Conservation (phyloP, 2,113 vertebrate genomes). For the Halcyon senegalensis region DNA sequence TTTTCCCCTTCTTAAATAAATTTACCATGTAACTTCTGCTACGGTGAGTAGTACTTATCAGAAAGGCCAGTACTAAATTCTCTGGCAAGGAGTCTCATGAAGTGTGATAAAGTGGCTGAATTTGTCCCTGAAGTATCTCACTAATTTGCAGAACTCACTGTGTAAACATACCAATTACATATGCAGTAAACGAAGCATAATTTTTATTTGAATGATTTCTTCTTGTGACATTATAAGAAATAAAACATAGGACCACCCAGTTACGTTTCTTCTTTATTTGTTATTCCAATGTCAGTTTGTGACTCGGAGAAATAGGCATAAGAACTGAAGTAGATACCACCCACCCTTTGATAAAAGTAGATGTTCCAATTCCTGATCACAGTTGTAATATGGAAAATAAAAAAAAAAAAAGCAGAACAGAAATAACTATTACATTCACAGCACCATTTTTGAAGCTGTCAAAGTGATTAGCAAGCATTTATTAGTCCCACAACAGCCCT, state of each 20-base stretch:
- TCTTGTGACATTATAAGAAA: background rate
- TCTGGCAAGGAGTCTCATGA: background rate
- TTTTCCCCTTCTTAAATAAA: background rate
- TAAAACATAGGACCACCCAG: background rate
- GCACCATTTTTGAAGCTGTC: constrained; percentile 40
- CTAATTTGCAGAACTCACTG: background rate
- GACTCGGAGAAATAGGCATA: background rate
- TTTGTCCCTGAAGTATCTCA: background rate
- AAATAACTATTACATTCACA: constrained; percentile 57
- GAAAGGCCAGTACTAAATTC: background rate
- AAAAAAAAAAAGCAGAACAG: constrained; percentile 44
- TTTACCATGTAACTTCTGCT: background rate
- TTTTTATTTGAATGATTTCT: background rate
- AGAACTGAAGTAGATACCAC: constrained; percentile 50
- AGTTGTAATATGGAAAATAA: constrained; percentile 25
- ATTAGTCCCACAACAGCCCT: constrained; percentile 23
- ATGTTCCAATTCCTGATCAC: constrained; percentile 51
- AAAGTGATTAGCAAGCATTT: constrained; percentile 44
- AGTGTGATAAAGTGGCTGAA: background rate
- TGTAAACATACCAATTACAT: background rate
- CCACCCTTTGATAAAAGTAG: constrained; percentile 52
- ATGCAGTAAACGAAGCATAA: background rate
- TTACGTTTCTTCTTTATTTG: constrained; percentile 7
- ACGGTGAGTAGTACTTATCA: background rate
- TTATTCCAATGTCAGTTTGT: constrained; percentile 37